These are phyloP conservation scores for Macrobrachium nipponense DNA, from an alignment of 1,140 invertebrate genomes.

Conservation along the genomic window DNA sequence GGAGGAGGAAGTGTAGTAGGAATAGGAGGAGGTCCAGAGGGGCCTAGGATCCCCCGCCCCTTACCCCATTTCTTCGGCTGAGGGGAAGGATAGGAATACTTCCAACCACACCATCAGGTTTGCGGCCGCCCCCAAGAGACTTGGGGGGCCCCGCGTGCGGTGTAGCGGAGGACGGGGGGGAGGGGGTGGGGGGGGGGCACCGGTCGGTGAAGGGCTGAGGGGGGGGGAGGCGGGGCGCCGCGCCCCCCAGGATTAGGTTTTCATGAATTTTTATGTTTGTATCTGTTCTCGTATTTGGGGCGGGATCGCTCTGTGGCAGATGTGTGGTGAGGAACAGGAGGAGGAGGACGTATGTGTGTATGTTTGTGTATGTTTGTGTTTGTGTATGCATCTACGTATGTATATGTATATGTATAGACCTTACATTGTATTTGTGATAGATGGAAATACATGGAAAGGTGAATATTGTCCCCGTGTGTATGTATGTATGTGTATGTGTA, in stretches of 20 bases:
- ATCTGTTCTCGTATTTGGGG: conserved; percentile 56
- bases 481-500: not conserved
- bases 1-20: not conserved
- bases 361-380: too few relatives aligned
- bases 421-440: too few relatives aligned
- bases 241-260: conserved; percentile 26
- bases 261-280: conserved; percentile 58
- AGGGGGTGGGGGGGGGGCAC: not conserved
- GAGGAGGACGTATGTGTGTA: not conserved
- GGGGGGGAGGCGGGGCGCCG: too few relatives aligned
- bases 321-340: not conserved
- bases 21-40: not conserved
- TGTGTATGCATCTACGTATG: too few relatives aligned
- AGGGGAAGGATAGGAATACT: too few relatives aligned
- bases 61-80: too few relatives aligned
- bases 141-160: not conserved
- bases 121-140: conserved; percentile 4
- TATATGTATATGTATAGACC: too few relatives aligned
- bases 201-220: not conserved
- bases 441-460: too few relatives aligned
- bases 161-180: not conserved
- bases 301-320: not conserved
- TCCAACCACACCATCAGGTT: conserved; percentile 6
- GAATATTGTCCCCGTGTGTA: not conserved
- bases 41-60: not conserved